Conservation (phyloP, 2,797 vertebrate genomes). For the Micrastur ruficollis region DNA sequence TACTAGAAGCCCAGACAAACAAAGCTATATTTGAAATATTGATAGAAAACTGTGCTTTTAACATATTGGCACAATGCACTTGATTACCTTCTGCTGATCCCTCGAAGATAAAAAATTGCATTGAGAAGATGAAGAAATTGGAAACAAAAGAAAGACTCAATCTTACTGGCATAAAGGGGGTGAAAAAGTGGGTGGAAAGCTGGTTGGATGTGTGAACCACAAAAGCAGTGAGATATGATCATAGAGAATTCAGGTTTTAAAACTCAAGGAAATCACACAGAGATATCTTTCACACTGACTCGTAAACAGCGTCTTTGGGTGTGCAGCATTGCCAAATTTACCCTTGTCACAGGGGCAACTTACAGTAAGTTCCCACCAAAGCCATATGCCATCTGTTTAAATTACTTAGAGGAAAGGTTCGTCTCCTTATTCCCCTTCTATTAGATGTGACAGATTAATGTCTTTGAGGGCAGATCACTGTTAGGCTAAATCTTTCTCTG, state of each 20-base stretch:
- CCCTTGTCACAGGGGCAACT: not conserved
- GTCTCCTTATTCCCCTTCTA: constrained; percentile 18
- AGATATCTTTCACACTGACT: constrained; percentile 4
- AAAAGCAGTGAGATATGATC: not conserved
- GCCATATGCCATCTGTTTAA: not conserved
- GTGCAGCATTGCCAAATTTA: not conserved
- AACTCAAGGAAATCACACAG: constrained; percentile 10
- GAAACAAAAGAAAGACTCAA: not conserved
- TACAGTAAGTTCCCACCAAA: not conserved
- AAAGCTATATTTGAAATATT: not conserved
- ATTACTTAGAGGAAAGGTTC: not conserved
- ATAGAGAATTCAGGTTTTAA: not conserved
- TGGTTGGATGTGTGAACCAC: constrained; percentile 35
- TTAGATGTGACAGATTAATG: constrained; percentile 50
- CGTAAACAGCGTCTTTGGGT: not conserved
- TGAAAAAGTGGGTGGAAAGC: constrained; percentile 28
- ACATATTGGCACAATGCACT: not conserved
- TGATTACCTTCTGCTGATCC: not conserved
- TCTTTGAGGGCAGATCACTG: constrained; percentile 48
- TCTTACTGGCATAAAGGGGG: not conserved
- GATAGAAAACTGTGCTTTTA: not conserved
- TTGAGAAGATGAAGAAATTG: not conserved
- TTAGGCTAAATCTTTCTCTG: constrained; percentile 42
- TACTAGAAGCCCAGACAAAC: not conserved
- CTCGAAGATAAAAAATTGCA: not conserved